These are phyloP conservation scores for Percina caprodes DNA, from an alignment of 2,113 vertebrate genomes.

Conservation along the genomic window DNA sequence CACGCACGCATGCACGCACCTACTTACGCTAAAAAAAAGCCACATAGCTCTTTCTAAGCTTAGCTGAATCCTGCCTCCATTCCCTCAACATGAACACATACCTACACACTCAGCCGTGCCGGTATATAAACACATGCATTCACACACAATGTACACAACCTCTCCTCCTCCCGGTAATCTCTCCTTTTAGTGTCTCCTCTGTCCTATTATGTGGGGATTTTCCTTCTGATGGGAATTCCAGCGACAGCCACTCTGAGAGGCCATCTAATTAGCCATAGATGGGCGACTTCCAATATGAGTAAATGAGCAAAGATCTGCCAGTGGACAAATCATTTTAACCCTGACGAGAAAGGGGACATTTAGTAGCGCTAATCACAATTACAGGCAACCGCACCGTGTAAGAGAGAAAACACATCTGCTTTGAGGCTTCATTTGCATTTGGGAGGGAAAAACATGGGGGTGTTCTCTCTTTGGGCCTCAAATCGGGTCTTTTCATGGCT, in stretches of 20 bases:
- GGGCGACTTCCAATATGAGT: conserved; percentile 67
- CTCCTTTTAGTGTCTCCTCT: conserved; percentile 56
- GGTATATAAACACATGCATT: background rate
- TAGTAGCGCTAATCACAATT: conserved; percentile 40
- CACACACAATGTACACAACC: conserved; percentile 8
- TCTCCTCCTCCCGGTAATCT: conserved; percentile 55
- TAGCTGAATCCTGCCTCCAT: conserved; percentile 31
- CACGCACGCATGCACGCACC: background rate
- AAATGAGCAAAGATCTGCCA: conserved; percentile 63
- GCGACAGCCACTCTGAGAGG: conserved; percentile 46
- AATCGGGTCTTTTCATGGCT: conserved; percentile 53
- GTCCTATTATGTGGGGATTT: conserved; percentile 73
- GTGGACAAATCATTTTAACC: conserved; percentile 71
- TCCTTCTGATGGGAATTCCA: conserved; percentile 70
- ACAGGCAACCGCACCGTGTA: background rate
- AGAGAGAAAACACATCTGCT: conserved; percentile 41
- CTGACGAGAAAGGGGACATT: conserved; percentile 50
- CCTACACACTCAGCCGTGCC: conserved; percentile 1
- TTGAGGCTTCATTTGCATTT: conserved; percentile 39
- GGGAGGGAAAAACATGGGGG: background rate
- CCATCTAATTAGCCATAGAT: conserved; percentile 73
- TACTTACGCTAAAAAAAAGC: background rate
- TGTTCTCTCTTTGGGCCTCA: conserved; percentile 6
- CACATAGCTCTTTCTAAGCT: conserved; percentile 20
- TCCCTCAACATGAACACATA: conserved; percentile 33